These are phyloP conservation scores for Phalacrocorax aristotelis DNA, from an alignment of 2,113 vertebrate genomes.

Conservation along the genomic window DNA sequence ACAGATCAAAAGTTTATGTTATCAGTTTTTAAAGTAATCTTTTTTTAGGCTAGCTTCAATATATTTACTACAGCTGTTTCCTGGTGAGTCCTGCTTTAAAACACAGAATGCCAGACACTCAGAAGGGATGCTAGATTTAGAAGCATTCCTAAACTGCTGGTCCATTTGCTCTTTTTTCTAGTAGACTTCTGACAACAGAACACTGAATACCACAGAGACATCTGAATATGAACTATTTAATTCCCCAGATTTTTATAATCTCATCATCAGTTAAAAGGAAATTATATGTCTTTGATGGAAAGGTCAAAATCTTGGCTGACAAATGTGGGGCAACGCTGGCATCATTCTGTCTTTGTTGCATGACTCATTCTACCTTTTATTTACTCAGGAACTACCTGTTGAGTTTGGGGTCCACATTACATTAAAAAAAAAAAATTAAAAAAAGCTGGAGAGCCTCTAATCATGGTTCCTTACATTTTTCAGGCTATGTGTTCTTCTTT, in stretches of 20 bases:
- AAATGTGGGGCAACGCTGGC: neutral
- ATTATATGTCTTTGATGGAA: neutral
- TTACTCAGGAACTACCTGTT: neutral
- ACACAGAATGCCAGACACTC: neutral
- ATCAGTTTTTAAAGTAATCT: neutral
- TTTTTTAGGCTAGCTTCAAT: neutral
- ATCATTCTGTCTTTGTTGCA: neutral
- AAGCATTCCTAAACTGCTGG: neutral
- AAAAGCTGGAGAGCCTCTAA: neutral
- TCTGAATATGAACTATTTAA: neutral
- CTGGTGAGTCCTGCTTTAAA: neutral
- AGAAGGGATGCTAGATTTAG: neutral
- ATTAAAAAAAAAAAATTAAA: too few species aligned
- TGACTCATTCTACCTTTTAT: neutral
- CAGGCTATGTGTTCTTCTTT: neutral
- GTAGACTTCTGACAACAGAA: neutral
- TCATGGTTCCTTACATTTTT: neutral
- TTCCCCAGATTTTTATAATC: neutral
- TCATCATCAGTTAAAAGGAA: neutral
- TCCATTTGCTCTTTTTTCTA: neutral
- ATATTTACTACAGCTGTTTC: neutral
- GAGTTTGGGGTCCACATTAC: neutral
- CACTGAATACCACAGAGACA: neutral
- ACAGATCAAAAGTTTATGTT: neutral
- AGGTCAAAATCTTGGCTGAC: neutral